Conservation (phyloP, 2,888 invertebrate genomes). For the Idaea dimidiata region DNA sequence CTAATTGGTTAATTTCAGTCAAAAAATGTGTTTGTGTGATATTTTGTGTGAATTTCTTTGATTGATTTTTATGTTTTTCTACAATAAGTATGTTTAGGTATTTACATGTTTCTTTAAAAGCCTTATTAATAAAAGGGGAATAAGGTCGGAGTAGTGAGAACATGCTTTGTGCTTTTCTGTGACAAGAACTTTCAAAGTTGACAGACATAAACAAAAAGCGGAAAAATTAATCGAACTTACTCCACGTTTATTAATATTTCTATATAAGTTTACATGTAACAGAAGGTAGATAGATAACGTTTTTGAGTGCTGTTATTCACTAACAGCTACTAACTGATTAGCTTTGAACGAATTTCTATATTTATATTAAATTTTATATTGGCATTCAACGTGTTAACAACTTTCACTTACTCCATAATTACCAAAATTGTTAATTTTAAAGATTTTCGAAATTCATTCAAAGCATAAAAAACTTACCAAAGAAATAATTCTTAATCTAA, state of each 20-base stretch:
- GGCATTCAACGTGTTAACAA: neutral
- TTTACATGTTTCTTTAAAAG: too few species aligned
- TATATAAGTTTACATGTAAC: slow-evolving; percentile 24
- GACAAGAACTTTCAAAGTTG: too few species aligned
- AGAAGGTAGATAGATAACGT: slow-evolving; percentile 36
- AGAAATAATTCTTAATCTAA: slow-evolving; percentile 58
- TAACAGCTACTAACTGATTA: slow-evolving; percentile 77
- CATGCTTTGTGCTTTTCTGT: too few species aligned
- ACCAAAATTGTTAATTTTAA: neutral
- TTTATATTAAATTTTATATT: neutral
- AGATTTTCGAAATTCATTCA: slow-evolving; percentile 53
- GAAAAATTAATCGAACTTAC: too few species aligned
- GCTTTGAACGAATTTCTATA: slow-evolving; percentile 70
- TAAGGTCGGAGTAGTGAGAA: too few species aligned
- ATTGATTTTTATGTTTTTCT: slow-evolving; percentile 12
- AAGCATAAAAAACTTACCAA: slow-evolving; percentile 46
- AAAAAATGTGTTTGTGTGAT: slow-evolving; percentile 6
- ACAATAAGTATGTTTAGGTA: slow-evolving; percentile 8
- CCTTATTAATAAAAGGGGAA: too few species aligned
- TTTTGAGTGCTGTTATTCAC: slow-evolving; percentile 76
- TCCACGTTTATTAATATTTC: too few species aligned
- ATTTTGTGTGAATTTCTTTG: slow-evolving; percentile 34
- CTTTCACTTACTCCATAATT: neutral
- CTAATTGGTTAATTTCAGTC: slow-evolving; percentile 31
- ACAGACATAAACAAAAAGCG: too few species aligned